phyloP scores from a whole-genome alignment of 2,888 invertebrate genomes.

The Mimumesa dahlbomi region DNA sequence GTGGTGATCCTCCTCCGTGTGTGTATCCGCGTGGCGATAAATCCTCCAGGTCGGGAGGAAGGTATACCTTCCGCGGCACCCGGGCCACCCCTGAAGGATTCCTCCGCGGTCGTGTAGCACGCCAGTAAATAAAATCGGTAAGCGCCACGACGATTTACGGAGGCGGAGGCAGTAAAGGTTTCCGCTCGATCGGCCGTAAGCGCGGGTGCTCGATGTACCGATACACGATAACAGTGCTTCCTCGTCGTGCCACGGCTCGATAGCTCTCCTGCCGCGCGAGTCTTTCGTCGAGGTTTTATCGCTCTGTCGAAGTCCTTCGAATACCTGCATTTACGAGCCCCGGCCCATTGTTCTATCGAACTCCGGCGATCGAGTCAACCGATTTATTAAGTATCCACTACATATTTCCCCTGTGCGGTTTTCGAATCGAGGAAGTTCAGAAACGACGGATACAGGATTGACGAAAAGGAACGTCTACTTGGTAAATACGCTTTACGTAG shows the following conservation, averaged over 20 bases:
- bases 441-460: neutral
- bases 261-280: conserved; percentile 39
- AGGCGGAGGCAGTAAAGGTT: conserved; percentile 69
- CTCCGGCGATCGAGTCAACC: conserved; percentile 10
- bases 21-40: conserved; percentile 49
- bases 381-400: conserved; percentile 41
- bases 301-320: conserved; percentile 34
- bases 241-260: conserved; percentile 40
- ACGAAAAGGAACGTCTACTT: no score
- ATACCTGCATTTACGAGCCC: conserved; percentile 49
- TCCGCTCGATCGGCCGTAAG: conserved; percentile 74
- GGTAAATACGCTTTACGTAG: no score
- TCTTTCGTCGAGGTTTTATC: conserved; percentile 54
- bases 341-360: conserved; percentile 42
- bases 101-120: conserved; percentile 39
- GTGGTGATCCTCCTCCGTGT: conserved; percentile 37
- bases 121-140: conserved; percentile 70
- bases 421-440: neutral
- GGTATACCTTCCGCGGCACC: conserved; percentile 41
- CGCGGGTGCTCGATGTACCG: conserved; percentile 72
- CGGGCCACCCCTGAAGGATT: conserved; percentile 50
- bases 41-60: conserved; percentile 34
- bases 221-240: conserved; percentile 72
- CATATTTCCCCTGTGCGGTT: conserved; percentile 32
- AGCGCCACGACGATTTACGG: conserved; percentile 69